These are phyloP conservation scores for Heliconius eleuchia DNA, from an alignment of 1,140 invertebrate species.

Conservation along the genomic window DNA sequence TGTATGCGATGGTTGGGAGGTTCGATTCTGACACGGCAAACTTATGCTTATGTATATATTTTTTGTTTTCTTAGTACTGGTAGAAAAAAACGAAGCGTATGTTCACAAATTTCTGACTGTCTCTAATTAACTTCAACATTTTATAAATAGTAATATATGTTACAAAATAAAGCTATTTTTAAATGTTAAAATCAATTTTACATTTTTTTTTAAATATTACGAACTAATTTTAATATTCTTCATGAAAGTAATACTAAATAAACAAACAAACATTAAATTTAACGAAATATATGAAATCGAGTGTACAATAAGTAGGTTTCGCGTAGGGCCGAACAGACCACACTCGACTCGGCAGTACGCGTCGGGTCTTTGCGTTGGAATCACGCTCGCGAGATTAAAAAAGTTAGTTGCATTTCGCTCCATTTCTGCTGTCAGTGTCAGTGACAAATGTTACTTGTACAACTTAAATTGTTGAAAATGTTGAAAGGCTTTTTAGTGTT, in stretches of 20 bases:
- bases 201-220: too few relatives aligned
- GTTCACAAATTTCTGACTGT: too few relatives aligned
- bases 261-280: not conserved
- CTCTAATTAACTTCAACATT: too few relatives aligned
- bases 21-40: too few relatives aligned
- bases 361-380: constrained; percentile 50
- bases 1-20: too few relatives aligned
- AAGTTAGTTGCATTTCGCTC: constrained; percentile 51
- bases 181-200: too few relatives aligned
- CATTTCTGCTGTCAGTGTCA: constrained; percentile 50
- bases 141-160: too few relatives aligned
- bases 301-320: constrained; percentile 29
- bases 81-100: too few relatives aligned
- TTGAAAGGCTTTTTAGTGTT: constrained; percentile 45
- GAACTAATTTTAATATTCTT: not conserved
- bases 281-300: constrained; percentile 3
- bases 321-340: constrained; percentile 35
- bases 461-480: constrained; percentile 39
- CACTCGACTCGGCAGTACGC: constrained; percentile 50
- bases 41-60: too few relatives aligned
- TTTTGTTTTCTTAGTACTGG: too few relatives aligned
- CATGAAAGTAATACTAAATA: not conserved
- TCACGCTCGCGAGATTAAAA: constrained; percentile 47
- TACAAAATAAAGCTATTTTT: too few relatives aligned
- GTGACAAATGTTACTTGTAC: constrained; percentile 31